Conservation (phyloP, 2,797 vertebrate genomes). For the Heteromormyrus szaboi region DNA sequence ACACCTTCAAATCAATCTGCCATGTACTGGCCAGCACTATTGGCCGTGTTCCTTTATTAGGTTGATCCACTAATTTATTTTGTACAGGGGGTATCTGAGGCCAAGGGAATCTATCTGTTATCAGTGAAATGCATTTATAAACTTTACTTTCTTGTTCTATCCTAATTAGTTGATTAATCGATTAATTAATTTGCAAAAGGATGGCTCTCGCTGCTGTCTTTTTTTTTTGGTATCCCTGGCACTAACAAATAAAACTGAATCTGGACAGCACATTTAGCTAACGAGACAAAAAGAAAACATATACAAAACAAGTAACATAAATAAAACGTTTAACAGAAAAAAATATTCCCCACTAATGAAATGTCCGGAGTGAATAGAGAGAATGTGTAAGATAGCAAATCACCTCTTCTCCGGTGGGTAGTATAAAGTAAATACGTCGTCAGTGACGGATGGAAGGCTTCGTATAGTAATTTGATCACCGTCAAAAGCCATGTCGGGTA, state of each 20-base stretch:
- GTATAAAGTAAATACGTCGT: constrained; percentile 72
- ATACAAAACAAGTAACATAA: constrained; percentile 40
- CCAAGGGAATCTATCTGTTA: background rate
- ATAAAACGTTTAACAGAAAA: constrained; percentile 40
- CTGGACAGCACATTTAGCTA: constrained; percentile 40
- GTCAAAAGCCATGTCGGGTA: constrained; percentile 77
- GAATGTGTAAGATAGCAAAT: constrained; percentile 32
- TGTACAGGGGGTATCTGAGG: background rate
- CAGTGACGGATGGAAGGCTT: constrained; percentile 67
- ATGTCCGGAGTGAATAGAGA: constrained; percentile 42
- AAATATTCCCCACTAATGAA: constrained; percentile 41
- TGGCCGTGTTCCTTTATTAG: constrained; percentile 15
- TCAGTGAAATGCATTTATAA: background rate
- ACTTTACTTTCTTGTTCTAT: constrained; percentile 1
- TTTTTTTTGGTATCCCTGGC: constrained; percentile 11
- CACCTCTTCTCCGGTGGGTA: constrained; percentile 81
- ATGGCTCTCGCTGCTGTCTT: constrained; percentile 16
- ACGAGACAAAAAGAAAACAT: constrained; percentile 38
- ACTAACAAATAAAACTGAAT: constrained; percentile 26
- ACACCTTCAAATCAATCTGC: constrained; percentile 39
- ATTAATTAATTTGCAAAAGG: background rate
- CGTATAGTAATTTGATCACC: constrained; percentile 69
- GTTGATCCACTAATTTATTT: background rate
- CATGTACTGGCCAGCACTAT: constrained; percentile 16
- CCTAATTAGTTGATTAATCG: background rate